These are phyloP conservation scores for Cetonia aurata DNA, from an alignment of 2,888 invertebrate species.

Conservation along the genomic window DNA sequence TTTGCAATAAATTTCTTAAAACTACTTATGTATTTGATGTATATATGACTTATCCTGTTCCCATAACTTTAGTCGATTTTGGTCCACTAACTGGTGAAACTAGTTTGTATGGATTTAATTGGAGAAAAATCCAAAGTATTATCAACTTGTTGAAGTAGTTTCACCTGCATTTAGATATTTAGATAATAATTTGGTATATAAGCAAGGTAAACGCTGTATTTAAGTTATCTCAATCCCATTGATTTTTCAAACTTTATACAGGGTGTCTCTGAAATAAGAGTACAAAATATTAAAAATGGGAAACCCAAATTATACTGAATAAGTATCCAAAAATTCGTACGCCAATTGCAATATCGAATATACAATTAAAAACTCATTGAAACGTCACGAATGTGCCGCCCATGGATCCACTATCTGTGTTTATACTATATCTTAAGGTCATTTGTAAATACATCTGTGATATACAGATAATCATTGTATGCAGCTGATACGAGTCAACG, in stretches of 20 bases:
- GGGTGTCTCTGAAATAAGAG: too few relatives aligned
- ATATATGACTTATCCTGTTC: constrained; percentile 59
- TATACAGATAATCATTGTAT: too few relatives aligned
- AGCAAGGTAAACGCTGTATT: constrained; percentile 55
- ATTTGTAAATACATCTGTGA: too few relatives aligned
- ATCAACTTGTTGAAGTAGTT: constrained; percentile 57
- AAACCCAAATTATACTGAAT: too few relatives aligned
- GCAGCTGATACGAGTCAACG: too few relatives aligned
- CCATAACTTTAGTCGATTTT: constrained; percentile 60
- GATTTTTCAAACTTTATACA: constrained; percentile 33
- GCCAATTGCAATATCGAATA: too few relatives aligned
- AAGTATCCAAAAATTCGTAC: too few relatives aligned
- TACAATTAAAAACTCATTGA: too few relatives aligned
- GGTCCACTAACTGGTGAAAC: constrained; percentile 61
- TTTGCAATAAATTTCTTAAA: constrained; percentile 57
- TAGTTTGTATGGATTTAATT: constrained; percentile 62
- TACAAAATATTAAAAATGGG: too few relatives aligned
- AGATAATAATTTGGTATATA: constrained; percentile 63
- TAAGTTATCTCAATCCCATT: constrained; percentile 48
- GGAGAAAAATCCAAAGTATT: constrained; percentile 63
- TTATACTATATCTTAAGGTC: too few relatives aligned
- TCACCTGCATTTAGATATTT: constrained; percentile 63
- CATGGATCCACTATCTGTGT: too few relatives aligned
- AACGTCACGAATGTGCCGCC: too few relatives aligned
- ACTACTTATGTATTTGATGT: constrained; percentile 61